These are phyloP conservation scores for Gryllus bimaculatus DNA, from an alignment of 1,140 invertebrate genomes.

Conservation along the genomic window DNA sequence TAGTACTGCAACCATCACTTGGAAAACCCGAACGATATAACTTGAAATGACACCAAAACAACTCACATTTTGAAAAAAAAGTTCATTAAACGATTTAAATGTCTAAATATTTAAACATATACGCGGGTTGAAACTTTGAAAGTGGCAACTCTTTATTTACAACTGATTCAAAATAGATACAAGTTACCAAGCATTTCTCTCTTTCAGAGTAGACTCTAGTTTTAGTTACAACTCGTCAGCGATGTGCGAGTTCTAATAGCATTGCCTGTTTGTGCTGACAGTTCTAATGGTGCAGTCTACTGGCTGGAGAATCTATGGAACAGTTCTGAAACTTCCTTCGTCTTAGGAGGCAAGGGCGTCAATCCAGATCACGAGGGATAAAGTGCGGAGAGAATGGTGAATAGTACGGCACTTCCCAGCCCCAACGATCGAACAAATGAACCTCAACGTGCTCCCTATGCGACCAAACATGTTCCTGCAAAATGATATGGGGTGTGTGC, in stretches of 20 bases:
- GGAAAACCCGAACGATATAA: too few relatives aligned
- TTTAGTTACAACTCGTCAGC: background rate
- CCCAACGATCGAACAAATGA: constrained; percentile 24
- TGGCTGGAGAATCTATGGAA: background rate
- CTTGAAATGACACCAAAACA: too few relatives aligned
- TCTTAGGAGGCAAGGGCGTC: background rate
- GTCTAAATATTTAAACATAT: background rate
- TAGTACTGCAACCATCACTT: too few relatives aligned
- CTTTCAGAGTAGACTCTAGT: background rate
- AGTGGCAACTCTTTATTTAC: background rate
- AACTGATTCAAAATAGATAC: background rate
- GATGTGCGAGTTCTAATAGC: background rate
- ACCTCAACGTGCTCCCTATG: background rate
- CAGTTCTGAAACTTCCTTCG: constrained; percentile 2
- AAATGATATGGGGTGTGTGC: background rate
- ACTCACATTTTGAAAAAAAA: too few relatives aligned
- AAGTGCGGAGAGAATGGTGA: constrained; percentile 10
- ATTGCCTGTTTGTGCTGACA: background rate
- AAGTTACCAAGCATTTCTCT: background rate
- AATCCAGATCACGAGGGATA: background rate
- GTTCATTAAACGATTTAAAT: background rate
- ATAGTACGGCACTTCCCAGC: constrained; percentile 28
- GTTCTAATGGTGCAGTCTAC: background rate
- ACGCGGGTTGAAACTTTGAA: background rate
- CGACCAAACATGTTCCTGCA: background rate